Base-by-base conservation (phyloP, 2,797 vertebrate species). In the Alcedo atthis region DNA sequence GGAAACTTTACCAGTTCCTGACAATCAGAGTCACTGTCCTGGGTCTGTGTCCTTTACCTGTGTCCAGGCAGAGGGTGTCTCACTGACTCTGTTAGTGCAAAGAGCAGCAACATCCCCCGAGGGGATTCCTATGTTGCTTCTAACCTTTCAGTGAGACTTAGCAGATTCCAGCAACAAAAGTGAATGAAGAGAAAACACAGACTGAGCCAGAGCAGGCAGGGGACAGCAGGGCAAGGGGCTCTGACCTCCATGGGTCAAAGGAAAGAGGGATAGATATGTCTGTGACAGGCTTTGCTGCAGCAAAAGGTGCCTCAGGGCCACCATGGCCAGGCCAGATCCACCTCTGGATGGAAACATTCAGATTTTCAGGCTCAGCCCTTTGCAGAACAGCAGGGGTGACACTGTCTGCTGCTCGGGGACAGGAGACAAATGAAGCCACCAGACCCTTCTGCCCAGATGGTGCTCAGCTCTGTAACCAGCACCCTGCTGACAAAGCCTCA, bases 91-190 rank as follows among this genome's bases (percentile, higher is more conserved):
- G 54, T 46, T 9, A 55, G 33, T 8, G 78, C 93, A 81, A 51
- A 59, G n/a, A 76, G 35, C 70, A 90, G 85, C 78, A 70, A 30
- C 49, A 61, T 24, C 76, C 88, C 86, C 79, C 49, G 8, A 16
- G 84, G 92, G 68, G 20, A 67, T 82, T 81, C 35, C 90, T 9
- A 30, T 37, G 76, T 53, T 77, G 67, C 76, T 85, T 61, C 71
- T 74, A 37, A 17, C 53, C 80, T 82, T 66, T 62, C 71, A 67
- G 79, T 40, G 75, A 87, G 75, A 67, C 42, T 75, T 33, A 42
- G 9, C 66, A 77, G 75, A 77, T 79, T 86, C 79, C 93, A 94
- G 83, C 59, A 91, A 45, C 67, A 81, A 76, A 90, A 92, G 91
- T 8, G 75, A 87, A 92, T 70, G 75, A 90, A 57, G n/a, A 79